phyloP scores from a whole-genome alignment of 2,797 vertebrate genomes.

The Sebastes diploproa region DNA sequence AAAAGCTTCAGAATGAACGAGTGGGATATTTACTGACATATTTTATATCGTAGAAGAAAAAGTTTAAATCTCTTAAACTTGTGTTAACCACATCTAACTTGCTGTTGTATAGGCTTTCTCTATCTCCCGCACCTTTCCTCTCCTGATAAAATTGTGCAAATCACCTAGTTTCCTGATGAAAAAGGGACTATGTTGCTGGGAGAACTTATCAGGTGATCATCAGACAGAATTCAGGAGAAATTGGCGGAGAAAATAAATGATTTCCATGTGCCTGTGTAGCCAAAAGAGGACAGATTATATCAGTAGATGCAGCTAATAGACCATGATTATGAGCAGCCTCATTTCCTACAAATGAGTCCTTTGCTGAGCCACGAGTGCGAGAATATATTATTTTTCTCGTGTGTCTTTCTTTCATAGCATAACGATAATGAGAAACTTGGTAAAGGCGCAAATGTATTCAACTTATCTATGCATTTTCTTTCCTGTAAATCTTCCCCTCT shows the following conservation, averaged over 20 bases:
- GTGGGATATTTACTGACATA: too few relatives aligned
- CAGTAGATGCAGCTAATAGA: constrained; percentile 51
- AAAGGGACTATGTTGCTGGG: background rate
- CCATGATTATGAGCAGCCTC: constrained; percentile 49
- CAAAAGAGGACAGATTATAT: constrained; percentile 48
- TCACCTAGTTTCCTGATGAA: background rate
- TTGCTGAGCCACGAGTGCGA: background rate
- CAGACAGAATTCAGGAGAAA: constrained; percentile 22
- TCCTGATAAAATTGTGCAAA: background rate
- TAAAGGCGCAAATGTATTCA: constrained; percentile 15
- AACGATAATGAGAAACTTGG: constrained; percentile 47
- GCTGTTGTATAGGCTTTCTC: background rate
- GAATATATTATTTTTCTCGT: constrained; percentile 38
- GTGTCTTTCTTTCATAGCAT: constrained; percentile 21
- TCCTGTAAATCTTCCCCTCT: constrained; percentile 8
- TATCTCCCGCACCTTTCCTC: background rate
- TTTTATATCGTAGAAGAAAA: too few relatives aligned
- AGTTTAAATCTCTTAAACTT: too few relatives aligned
- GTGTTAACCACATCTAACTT: background rate
- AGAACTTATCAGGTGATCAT: constrained; percentile 20
- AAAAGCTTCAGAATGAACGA: too few relatives aligned
- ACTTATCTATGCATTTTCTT: constrained; percentile 21
- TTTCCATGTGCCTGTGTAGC: constrained; percentile 28
- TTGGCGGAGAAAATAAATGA: constrained; percentile 15
- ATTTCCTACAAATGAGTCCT: constrained; percentile 58